Evolutionary conservation across 2,113 vertebrate species (phyloP), one percentile per base, ranked within the genome.

Genomic region (Rhynchomys soricoides): DNA sequence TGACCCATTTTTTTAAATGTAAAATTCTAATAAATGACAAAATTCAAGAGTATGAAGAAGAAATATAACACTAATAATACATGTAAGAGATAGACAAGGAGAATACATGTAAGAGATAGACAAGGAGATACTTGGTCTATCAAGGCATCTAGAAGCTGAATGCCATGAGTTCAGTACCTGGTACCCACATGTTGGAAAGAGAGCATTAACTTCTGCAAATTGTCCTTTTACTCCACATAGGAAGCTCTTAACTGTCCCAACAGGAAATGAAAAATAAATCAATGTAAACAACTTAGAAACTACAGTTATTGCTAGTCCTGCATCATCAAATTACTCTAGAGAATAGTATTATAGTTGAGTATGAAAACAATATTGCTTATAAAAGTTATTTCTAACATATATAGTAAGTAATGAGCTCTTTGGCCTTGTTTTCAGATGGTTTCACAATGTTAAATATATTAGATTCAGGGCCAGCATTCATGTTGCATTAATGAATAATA

Each of bases 331-430:
- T 64, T 78, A 90, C 94, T 81, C 83, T 66, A 96, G 66, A 50
- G 40, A 97, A 10, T 50, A 96, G 93, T 87, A 95, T 93, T 79
- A 71, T 74, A 90, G 96, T 96, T 97, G 48, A 95, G 88, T 81
- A 95, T 97, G 90, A 96, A 45, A 97, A 97, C 96, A 96, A 96
- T 91, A 81, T 86, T 97, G 97, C 43, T 48, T 34, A 71, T 15
- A 52, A 94, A 97, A 90, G 71, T 97, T 88, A 96, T 98, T 15
- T 85, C 98, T 97, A 96, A 93, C 89, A 97, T 95, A 93, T 97
- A 96, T 96, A 59, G 91, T 66, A 98, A 96, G 57, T 95, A 89
- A 97, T 97, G 97, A n/a, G 91, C 83, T 95, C 92, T 92, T 79
- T 97, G 96, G 93, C 87, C 64, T 98, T 94, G 66, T 43, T 68